Percentiles rank a stretch among this genome's conserved stretches.
phyloP scores from a whole-genome alignment of 2,797 vertebrate species.

The Crocodylus rhombifer region DNA sequence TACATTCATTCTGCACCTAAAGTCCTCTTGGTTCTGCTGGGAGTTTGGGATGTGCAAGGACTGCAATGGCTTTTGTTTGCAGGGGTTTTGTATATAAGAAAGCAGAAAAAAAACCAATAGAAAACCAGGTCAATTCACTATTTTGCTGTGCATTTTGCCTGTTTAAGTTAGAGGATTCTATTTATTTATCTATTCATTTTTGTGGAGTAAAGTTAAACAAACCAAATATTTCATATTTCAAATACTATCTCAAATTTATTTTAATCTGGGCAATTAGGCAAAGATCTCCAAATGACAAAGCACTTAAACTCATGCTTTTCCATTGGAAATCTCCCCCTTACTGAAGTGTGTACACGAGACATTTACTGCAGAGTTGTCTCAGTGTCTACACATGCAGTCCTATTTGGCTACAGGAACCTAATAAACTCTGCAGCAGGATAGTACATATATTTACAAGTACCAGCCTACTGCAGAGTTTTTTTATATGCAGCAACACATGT shows the following conservation, averaged over 20 bases:
- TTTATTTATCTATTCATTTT: background rate
- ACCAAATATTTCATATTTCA: background rate
- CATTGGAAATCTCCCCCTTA: background rate
- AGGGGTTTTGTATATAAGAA: background rate
- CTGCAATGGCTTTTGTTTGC: background rate
- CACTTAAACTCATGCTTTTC: background rate
- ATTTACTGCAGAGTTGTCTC: too few species aligned
- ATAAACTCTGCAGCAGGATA: too few species aligned
- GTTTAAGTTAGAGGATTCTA: background rate
- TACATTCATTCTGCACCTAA: slow-evolving; percentile 4
- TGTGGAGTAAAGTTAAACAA: background rate
- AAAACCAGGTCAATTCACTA: background rate
- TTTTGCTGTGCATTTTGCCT: background rate
- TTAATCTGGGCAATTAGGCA: background rate
- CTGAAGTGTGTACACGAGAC: background rate
- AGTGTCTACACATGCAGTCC: too few species aligned
- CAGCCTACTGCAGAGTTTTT: too few species aligned
- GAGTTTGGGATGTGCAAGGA: background rate
- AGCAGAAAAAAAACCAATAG: background rate
- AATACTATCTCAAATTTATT: background rate
- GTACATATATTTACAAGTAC: too few species aligned
- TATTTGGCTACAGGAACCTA: too few species aligned
- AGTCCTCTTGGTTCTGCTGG: background rate
- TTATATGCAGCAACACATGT: too few species aligned
- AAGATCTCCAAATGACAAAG: background rate